Evolutionary conservation across 2,888 invertebrate species (phyloP).

Genomic region (Tanypteryx hageni): DNA sequence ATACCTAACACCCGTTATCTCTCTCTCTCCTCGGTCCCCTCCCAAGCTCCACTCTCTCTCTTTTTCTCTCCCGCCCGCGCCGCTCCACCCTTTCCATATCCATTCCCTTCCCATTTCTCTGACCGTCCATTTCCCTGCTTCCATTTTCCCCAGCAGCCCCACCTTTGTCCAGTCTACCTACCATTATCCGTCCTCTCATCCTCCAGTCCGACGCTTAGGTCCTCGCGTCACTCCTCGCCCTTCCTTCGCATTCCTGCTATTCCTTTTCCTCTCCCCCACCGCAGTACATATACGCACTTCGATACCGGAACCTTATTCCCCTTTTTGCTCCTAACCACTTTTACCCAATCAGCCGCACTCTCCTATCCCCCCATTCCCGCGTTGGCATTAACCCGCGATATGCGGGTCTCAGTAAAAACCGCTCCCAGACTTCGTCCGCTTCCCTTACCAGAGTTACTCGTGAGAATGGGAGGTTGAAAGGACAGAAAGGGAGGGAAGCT

Average conservation of each 20-base stretch:
- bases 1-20: constrained; percentile 63
- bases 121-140: constrained; percentile 41
- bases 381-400: neutral
- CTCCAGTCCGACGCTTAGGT: neutral
- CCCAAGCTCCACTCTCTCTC: neutral
- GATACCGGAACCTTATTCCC: too few species aligned
- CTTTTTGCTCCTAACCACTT: neutral
- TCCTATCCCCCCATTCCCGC: neutral
- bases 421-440: neutral
- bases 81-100: constrained; percentile 1
- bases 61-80: neutral
- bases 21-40: neutral
- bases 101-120: constrained; percentile 41
- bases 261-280: neutral
- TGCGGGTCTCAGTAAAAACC: neutral
- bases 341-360: neutral
- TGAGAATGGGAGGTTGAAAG: too few species aligned
- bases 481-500: too few species aligned
- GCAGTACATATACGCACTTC: too few species aligned
- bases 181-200: neutral
- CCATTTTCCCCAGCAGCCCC: neutral
- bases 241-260: neutral
- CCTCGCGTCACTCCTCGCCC: neutral
- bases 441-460: too few species aligned
- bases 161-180: neutral